Base-by-base conservation (phyloP, 1,140 invertebrate genomes). In the Tribolium castaneum region DNA sequence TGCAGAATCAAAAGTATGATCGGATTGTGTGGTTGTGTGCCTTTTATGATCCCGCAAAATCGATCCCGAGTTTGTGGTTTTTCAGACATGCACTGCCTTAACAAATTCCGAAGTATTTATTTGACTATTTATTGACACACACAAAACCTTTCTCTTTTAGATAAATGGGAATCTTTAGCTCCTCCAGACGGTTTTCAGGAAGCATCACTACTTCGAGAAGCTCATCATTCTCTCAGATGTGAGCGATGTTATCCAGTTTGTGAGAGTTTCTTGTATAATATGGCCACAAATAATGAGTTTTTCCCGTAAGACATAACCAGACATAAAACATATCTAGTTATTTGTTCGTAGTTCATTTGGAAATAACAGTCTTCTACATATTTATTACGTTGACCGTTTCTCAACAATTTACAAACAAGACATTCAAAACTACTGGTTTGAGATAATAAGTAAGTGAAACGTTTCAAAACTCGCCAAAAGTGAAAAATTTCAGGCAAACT, bases 21-120 rank as follows among this genome's bases (percentile, higher is more conserved):
- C 25, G 83, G 86, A 0, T 80, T 89, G 0, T 92, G 91, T 79
- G 84, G 87, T 10, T 92, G 91, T 78, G 86, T 88, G 3, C 90
- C 90, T 0, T 91, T 90, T 80, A 84, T 84, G 22, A 85, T 87
- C 25, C 79, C 54, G 1, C 62, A 79, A 25, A 39, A 80, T 2
- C 73, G 34, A n/a, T 86, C 82, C 54, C 54, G 85, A 5, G 83
- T 85, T 0, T 90, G 90, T 76, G 86, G 82, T 0, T 66, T 90
- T 4, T 78, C 83, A 0, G 82, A 90, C 70, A 80, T 90, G 13
- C 82, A 80, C 16, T 90, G 90, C 70, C 83, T 90, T 6, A 84
- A 88, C 71, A 89, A 88, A 85, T 88, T 88, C 76, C 50, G 50
- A 72, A 14, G 66, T 70, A 45, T 52, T 45, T 30, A 4, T 30